phyloP scores from a whole-genome alignment of 2,888 invertebrate species.

The Leptura quadrifasciata region DNA sequence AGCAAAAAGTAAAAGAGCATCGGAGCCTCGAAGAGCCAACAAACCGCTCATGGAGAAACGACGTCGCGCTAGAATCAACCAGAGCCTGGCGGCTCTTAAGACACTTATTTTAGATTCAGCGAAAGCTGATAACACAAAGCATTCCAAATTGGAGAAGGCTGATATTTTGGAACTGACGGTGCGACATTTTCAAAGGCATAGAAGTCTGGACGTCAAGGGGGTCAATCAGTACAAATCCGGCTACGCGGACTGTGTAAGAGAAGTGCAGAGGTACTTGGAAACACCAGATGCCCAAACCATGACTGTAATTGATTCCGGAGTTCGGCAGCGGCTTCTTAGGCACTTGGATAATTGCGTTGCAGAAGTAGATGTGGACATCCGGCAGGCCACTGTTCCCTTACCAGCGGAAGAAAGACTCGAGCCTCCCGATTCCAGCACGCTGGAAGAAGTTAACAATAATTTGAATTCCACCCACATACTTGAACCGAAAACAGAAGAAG shows the following conservation, averaged over 20 bases:
- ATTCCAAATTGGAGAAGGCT: constrained; percentile 89
- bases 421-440: constrained; percentile 72
- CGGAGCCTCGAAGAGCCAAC: constrained; percentile 79
- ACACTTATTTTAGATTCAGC: constrained; percentile 83
- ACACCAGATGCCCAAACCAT: constrained; percentile 79
- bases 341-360: constrained; percentile 80
- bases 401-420: constrained; percentile 58
- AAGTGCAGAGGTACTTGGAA: constrained; percentile 78
- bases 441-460: constrained; percentile 69
- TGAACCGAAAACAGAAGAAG: constrained; percentile 39
- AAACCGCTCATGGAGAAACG: constrained; percentile 88
- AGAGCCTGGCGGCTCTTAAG: constrained; percentile 83
- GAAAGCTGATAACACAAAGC: constrained; percentile 81
- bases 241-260: constrained; percentile 80
- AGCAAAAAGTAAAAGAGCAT: constrained; percentile 68
- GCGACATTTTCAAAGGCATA: constrained; percentile 85
- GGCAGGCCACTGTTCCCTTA: constrained; percentile 57
- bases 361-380: constrained; percentile 77
- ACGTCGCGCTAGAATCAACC: constrained; percentile 83
- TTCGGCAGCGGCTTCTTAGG: constrained; percentile 77
- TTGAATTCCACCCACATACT: constrained; percentile 41
- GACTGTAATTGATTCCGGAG: constrained; percentile 76
- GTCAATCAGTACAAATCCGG: constrained; percentile 81
- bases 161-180: constrained; percentile 91
- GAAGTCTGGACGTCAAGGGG: constrained; percentile 80